These are phyloP conservation scores for Ophioninae sp. DNA, from an alignment of 2,888 invertebrate species.

Conservation along the genomic window DNA sequence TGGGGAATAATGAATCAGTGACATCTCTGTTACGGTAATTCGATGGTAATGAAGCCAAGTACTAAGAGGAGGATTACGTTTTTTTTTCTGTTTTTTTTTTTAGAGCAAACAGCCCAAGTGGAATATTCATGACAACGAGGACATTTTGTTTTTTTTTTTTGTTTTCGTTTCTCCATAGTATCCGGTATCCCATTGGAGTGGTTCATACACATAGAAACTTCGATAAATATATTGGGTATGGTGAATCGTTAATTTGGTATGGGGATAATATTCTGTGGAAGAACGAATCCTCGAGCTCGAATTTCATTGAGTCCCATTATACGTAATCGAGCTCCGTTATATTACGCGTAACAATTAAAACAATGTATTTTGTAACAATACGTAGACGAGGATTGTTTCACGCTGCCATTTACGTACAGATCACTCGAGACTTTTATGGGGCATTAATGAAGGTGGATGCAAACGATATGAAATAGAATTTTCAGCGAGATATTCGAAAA, in stretches of 20 bases:
- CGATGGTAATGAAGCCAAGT: slow-evolving; percentile 42
- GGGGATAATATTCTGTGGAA: neutral
- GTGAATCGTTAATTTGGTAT: slow-evolving; percentile 12
- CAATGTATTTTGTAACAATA: slow-evolving; percentile 37
- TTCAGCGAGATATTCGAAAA: slow-evolving; percentile 10
- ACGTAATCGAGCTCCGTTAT: slow-evolving; percentile 37
- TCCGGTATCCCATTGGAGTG: slow-evolving; percentile 33
- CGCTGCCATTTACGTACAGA: neutral
- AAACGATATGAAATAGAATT: slow-evolving; percentile 7
- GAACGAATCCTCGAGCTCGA: slow-evolving; percentile 43
- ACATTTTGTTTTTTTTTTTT: slow-evolving; percentile 41
- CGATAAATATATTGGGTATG: slow-evolving; percentile 22
- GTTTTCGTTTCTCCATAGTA: slow-evolving; percentile 20
- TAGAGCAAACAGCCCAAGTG: slow-evolving; percentile 33
- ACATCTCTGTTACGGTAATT: slow-evolving; percentile 36
- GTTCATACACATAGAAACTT: slow-evolving; percentile 9
- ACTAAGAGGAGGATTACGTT: neutral
- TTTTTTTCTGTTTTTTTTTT: slow-evolving; percentile 13
- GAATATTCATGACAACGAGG: slow-evolving; percentile 44
- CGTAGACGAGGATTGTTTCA: neutral
- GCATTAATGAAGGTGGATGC: slow-evolving; percentile 20
- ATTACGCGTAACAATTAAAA: slow-evolving; percentile 41
- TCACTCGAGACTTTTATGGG: slow-evolving; percentile 18
- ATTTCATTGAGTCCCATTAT: slow-evolving; percentile 52
- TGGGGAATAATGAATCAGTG: slow-evolving; percentile 37